A percentile compares a stretch with the other conserved stretches of the same genome.
Evolutionary conservation across 2,888 invertebrate genomes (phyloP).

Genomic region (Cephus spinipes): DNA sequence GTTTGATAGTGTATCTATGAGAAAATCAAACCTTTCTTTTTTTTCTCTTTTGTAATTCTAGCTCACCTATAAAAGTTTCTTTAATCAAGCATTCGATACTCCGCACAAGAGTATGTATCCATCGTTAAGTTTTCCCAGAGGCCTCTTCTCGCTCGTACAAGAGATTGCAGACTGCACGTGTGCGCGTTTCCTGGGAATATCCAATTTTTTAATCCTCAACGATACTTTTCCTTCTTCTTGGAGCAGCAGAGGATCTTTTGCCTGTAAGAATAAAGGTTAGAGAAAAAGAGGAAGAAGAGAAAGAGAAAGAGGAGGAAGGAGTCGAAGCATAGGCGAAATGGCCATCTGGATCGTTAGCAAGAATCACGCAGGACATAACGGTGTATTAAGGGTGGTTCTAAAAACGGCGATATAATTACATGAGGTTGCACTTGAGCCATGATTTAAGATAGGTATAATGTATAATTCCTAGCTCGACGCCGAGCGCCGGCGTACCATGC

Average conservation of each 20-base stretch:
- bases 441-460: constrained; percentile 47
- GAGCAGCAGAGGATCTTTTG: no score
- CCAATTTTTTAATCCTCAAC: no score
- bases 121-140: no score
- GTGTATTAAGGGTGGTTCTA: constrained; percentile 37
- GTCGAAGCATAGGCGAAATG: neutral
- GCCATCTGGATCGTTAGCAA: constrained; percentile 2
- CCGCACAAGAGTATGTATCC: no score
- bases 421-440: constrained; percentile 39
- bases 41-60: no score
- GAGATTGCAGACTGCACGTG: no score
- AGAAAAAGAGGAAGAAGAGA: neutral
- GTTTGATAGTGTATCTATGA: no score
- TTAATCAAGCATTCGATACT: constrained; percentile 59
- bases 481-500: constrained; percentile 31
- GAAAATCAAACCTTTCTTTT: no score
- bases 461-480: constrained; percentile 47
- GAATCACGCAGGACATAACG: constrained; percentile 34
- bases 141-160: no score
- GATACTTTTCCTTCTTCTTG: no score
- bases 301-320: constrained; percentile 10
- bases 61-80: constrained; percentile 44
- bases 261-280: no score
- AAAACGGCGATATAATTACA: constrained; percentile 54
- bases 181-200: no score